phyloP scores from a whole-genome alignment of 2,113 vertebrate genomes.

The Malurus melanocephalus region DNA sequence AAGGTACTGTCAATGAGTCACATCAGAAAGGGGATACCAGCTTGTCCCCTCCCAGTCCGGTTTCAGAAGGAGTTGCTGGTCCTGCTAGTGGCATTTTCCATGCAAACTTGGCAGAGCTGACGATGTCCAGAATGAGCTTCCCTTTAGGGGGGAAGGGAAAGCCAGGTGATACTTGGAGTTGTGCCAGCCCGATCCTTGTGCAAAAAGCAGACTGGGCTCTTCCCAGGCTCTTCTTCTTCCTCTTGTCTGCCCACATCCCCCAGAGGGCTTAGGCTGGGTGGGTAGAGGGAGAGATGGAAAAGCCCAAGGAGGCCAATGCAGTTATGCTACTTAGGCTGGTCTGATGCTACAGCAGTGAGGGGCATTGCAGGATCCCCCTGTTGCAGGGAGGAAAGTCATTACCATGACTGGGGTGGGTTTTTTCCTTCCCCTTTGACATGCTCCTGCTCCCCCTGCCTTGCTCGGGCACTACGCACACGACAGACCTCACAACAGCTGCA shows the following conservation, averaged over 20 bases:
- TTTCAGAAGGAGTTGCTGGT: slow-evolving; percentile 33
- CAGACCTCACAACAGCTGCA: slow-evolving; percentile 19
- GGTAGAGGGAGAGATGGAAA: neutral
- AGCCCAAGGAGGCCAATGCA: neutral
- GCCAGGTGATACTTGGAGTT: neutral
- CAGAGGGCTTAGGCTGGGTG: neutral
- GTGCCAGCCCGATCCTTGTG: neutral
- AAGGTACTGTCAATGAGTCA: slow-evolving; percentile 45
- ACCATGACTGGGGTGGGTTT: neutral
- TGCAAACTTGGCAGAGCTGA: neutral
- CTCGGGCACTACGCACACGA: accelerated
- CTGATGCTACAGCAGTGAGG: neutral
- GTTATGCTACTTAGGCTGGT: neutral
- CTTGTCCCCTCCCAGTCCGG: neutral
- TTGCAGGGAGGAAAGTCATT: neutral
- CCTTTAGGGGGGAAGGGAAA: neutral
- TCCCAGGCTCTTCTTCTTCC: neutral
- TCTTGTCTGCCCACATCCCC: neutral
- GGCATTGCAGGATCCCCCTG: neutral
- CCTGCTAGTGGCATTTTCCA: slow-evolving; percentile 41
- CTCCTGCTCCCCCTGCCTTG: neutral
- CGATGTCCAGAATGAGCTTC: slow-evolving; percentile 6
- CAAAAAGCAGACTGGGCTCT: neutral
- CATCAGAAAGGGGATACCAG: slow-evolving; percentile 30
- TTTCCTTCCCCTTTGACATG: neutral